These are phyloP conservation scores for Turdus rufiventris DNA, from an alignment of 2,113 vertebrate genomes.

Conservation along the genomic window DNA sequence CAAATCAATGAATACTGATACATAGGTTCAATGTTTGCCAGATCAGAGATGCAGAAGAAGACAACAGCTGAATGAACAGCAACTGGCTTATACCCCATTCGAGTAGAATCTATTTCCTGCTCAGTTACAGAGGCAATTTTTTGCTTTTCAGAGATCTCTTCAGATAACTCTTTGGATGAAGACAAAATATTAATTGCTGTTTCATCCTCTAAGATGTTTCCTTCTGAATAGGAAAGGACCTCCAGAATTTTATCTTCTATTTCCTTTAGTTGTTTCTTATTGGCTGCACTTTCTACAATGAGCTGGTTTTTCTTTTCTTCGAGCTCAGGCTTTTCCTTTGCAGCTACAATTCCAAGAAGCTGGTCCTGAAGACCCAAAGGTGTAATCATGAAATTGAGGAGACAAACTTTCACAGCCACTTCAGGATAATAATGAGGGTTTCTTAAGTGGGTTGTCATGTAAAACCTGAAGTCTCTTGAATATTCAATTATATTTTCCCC, in stretches of 20 bases:
- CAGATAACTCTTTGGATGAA: constrained; percentile 86
- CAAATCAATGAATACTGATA: constrained; percentile 91
- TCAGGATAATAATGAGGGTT: constrained; percentile 94
- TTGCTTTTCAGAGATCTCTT: constrained; percentile 90
- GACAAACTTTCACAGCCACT: constrained; percentile 90
- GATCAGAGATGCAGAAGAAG: constrained; percentile 91
- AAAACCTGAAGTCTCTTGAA: constrained; percentile 84
- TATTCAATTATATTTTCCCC: constrained; percentile 92
- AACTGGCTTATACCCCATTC: constrained; percentile 89
- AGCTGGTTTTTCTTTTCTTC: constrained; percentile 91
- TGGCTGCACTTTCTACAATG: constrained; percentile 86
- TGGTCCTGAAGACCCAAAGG: constrained; percentile 92
- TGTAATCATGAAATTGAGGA: constrained; percentile 95
- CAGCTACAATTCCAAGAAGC: constrained; percentile 88
- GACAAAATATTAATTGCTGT: constrained; percentile 86
- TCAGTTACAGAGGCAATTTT: constrained; percentile 84
- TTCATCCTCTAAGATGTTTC: constrained; percentile 92
- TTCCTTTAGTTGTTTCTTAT: constrained; percentile 89
- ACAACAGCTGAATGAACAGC: constrained; percentile 85
- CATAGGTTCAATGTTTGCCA: constrained; percentile 93
- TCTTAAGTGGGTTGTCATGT: constrained; percentile 89
- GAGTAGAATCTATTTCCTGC: constrained; percentile 85
- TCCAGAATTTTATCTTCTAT: constrained; percentile 91
- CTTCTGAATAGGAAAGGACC: constrained; percentile 85
- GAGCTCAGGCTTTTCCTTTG: constrained; percentile 89